These are phyloP conservation scores for Cygnus olor DNA, from an alignment of 2,797 vertebrate species.

Conservation along the genomic window DNA sequence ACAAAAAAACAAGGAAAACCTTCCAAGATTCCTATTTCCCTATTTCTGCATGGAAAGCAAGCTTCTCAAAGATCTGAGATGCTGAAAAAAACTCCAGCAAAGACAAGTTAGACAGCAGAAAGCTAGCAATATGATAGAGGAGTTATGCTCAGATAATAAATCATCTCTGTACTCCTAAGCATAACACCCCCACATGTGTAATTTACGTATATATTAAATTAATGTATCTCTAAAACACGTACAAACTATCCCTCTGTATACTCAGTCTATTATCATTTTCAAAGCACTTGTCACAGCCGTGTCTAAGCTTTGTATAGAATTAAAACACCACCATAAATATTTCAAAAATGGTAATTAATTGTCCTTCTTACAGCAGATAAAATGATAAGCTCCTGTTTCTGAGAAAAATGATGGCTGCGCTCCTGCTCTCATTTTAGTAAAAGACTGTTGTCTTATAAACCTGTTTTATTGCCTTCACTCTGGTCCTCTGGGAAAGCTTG, in stretches of 20 bases:
- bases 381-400: not conserved
- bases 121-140: not conserved
- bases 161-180: not conserved
- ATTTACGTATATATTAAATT: not conserved
- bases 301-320: not conserved
- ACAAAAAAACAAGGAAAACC: fast-evolving
- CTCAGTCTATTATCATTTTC: not conserved
- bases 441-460: not conserved
- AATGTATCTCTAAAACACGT: not conserved
- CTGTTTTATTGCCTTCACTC: not conserved
- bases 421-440: not conserved
- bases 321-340: not conserved
- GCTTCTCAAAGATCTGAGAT: not conserved
- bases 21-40: not conserved
- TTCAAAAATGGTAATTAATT: not conserved
- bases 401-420: not conserved
- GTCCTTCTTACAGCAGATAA: not conserved
- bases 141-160: not conserved
- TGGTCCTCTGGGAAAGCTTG: not conserved
- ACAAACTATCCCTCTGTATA: not conserved
- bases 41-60: not conserved
- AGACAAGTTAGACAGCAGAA: not conserved
- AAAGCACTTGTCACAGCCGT: not conserved
- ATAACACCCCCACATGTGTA: not conserved
- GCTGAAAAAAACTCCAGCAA: not conserved